Evolutionary conservation across 2,797 vertebrate species (phyloP), one percentile per base, ranked within the genome.

Genomic region (Tympanoctomys barrerae): DNA sequence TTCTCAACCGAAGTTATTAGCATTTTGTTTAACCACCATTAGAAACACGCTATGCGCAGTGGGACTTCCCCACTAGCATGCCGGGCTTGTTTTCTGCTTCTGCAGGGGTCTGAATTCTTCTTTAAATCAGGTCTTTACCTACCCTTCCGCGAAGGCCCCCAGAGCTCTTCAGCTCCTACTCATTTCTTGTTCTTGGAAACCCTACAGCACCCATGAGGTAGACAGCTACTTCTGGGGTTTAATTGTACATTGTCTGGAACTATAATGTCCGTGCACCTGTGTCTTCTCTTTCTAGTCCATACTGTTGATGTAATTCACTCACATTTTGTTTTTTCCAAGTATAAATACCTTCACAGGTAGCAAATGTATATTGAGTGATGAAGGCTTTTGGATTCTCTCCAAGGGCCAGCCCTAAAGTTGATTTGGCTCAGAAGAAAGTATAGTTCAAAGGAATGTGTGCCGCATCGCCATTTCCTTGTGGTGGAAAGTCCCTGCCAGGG

Each of bases 401-500:
- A 54, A 64, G 73, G 54, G 24, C 4, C 39, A 64, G 42, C 61
- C 42, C 26, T 66, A 24, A 13, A 78, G 33, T 70, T 68, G 13
- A 95, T n/a, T 81, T 66, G 89, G 78, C 80, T 91, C 91, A 77
- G 81, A 68, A 89, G 64, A 87, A 87, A 90, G 66, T 57, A 22
- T 28, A 77, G 59, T 77, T 94, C 21, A 57, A 42, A 95, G 52
- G 95, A 91, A 96, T 94, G 92, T 54, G 71, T 52, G 70, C n/a
- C 70, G 49, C 71, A 78, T 89, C 62, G 57, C 77, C 75, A 39
- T 84, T 96, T 96, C 94, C 87, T 82, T 21, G 16, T 16, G 28
- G 64, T 94, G 96, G 97, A 97, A 97, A 97, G 96, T 89, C 96
- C 96, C 93, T 5, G 79, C 24, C 52, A 85, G 96, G 95, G 95